Evolutionary conservation across 2,888 invertebrate genomes (phyloP), one percentile per base, ranked within the genome.

Genomic region (Sthenelais limicola): DNA sequence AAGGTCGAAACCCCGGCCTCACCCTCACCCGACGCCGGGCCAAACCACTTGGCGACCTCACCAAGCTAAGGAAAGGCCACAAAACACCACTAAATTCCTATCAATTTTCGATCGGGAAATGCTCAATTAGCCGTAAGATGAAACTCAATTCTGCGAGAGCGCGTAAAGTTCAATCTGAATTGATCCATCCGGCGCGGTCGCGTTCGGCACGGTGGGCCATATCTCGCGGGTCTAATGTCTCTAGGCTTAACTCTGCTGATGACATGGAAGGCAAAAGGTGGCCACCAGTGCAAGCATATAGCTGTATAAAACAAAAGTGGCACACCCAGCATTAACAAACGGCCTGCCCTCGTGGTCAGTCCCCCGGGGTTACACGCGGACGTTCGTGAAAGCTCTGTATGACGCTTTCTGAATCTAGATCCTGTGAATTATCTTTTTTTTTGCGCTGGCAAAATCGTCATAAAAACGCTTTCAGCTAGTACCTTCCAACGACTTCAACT

Each of bases 31-130:
- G 4, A 4, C 24, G 9, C 48, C n/a, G 48, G n/a, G 21, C 9
- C 24, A 48, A 21, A 4, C n/a, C 3, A 48, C 4, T 43, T 3
- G 21, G 2, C 48, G 21, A 48, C 9, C 48, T 48, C 48, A 48
- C 48, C 48, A 48, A 48, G 48, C 48, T 48, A 21, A 52, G 28
- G 52, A 26, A 32, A 32, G 32, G 24, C 67, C 30, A 32, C 67
- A 47, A 47, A 67, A 67, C 67, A 48, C 67, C 48, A 67, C 67
- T 67, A 67, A 67, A 67, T 67, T 43, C 67, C 67, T 67, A 67
- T 67, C 67, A 67, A 67, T 67, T 67, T 67, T 43, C 67, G 47
- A 67, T 67, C 67, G 26, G 67, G 67, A 48, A 67, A 43, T 48
- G 67, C 67, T 48, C 67, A 67, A 67, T 67, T 67, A 67, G 67